These are phyloP conservation scores for Seriola rivoliana DNA, from an alignment of 2,113 vertebrate species.

Conservation along the genomic window DNA sequence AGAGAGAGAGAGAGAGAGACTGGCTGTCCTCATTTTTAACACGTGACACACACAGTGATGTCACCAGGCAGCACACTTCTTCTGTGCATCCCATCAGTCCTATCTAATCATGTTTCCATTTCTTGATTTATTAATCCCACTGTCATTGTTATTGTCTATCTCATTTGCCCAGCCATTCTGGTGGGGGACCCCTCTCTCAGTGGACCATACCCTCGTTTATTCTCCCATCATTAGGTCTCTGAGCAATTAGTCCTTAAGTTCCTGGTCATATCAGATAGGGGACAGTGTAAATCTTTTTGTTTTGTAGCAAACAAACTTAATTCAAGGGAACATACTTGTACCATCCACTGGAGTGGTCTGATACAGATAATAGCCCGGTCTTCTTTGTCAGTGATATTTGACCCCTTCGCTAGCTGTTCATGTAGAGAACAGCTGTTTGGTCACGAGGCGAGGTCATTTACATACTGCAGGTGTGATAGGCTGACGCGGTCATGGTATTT, in stretches of 20 bases:
- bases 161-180: not conserved
- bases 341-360: too few relatives aligned
- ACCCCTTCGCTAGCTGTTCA: too few relatives aligned
- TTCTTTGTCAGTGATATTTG: too few relatives aligned
- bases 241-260: not conserved
- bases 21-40: not conserved
- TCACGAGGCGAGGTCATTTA: too few relatives aligned
- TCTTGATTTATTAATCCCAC: conserved; percentile 19
- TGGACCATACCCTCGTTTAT: not conserved
- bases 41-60: not conserved
- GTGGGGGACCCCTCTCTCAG: not conserved
- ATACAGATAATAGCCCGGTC: too few relatives aligned
- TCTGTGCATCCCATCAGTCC: not conserved
- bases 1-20: too few relatives aligned
- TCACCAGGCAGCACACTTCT: not conserved
- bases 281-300: not conserved
- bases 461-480: too few relatives aligned
- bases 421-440: too few relatives aligned
- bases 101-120: not conserved
- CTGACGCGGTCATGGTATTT: too few relatives aligned
- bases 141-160: conserved; percentile 13
- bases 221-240: not conserved
- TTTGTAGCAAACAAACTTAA: too few relatives aligned
- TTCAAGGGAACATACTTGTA: too few relatives aligned
- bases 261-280: not conserved